Evolutionary conservation across 2,797 vertebrate genomes (phyloP).

Genomic region (Atherinosoma microstoma): DNA sequence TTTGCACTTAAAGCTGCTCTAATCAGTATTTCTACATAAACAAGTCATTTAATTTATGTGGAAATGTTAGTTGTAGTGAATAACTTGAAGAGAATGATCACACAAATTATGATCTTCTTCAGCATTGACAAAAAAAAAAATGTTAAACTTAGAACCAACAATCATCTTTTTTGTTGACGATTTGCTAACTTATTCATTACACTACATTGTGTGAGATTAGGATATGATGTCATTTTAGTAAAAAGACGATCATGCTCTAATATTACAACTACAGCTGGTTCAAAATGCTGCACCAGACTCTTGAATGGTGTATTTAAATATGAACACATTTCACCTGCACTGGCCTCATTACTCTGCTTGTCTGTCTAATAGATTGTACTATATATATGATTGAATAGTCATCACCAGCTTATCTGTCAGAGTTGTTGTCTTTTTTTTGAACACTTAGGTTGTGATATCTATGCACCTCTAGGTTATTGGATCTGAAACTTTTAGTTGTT

Average conservation of each 20-base stretch:
- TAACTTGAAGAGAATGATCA: neutral
- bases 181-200: slow-evolving; percentile 4
- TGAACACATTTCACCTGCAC: neutral
- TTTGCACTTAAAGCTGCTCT: slow-evolving; percentile 8
- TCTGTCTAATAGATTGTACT: neutral
- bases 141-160: neutral
- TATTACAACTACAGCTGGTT: neutral
- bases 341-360: neutral
- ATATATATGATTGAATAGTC: neutral
- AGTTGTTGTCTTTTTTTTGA: neutral
- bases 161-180: neutral
- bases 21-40: slow-evolving; percentile 8
- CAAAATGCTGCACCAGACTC: neutral
- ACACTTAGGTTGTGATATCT: no score
- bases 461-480: no score
- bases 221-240: neutral
- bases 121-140: neutral
- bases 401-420: neutral
- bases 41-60: neutral
- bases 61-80: neutral
- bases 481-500: neutral
- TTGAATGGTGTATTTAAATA: neutral
- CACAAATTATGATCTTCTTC: neutral
- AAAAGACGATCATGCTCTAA: neutral
- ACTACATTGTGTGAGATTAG: neutral